These are phyloP conservation scores for Nudaria mundana DNA, from an alignment of 2,888 invertebrate genomes.

Conservation along the genomic window DNA sequence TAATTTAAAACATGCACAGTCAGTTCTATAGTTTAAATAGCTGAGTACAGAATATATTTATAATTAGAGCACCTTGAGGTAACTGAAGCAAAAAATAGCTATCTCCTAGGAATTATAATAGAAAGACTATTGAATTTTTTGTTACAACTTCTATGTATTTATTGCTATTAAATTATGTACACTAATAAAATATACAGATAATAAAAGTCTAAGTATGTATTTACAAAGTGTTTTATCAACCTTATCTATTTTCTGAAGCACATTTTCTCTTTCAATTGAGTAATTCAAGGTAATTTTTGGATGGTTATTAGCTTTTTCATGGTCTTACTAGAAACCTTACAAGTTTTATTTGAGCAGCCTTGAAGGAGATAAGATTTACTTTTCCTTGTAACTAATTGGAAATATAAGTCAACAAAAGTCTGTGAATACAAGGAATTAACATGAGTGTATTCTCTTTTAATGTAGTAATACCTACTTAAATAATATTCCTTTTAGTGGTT, in stretches of 20 bases:
- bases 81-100: conserved; percentile 4
- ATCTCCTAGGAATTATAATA: too few relatives aligned
- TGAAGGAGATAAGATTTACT: conserved; percentile 40
- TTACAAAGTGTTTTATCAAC: background rate
- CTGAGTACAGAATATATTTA: conserved; percentile 29
- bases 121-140: too few relatives aligned
- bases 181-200: too few relatives aligned
- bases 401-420: conserved; percentile 2
- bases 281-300: conserved; percentile 9
- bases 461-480: background rate
- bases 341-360: conserved; percentile 30
- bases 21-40: conserved; percentile 23
- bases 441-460: background rate
- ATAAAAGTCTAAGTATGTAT: too few relatives aligned
- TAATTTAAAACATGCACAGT: conserved; percentile 31
- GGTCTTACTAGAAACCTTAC: conserved; percentile 26
- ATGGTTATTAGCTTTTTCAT: conserved; percentile 1
- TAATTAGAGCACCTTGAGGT: conserved; percentile 41
- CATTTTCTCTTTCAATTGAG: background rate
- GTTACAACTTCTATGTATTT: too few relatives aligned
- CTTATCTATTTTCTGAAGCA: background rate
- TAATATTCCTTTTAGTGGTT: background rate
- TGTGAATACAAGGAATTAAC: conserved; percentile 17
- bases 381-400: conserved; percentile 12
- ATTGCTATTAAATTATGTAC: too few relatives aligned